Base-by-base conservation (phyloP, 2,888 invertebrate genomes). In the Euplexia lucipara region DNA sequence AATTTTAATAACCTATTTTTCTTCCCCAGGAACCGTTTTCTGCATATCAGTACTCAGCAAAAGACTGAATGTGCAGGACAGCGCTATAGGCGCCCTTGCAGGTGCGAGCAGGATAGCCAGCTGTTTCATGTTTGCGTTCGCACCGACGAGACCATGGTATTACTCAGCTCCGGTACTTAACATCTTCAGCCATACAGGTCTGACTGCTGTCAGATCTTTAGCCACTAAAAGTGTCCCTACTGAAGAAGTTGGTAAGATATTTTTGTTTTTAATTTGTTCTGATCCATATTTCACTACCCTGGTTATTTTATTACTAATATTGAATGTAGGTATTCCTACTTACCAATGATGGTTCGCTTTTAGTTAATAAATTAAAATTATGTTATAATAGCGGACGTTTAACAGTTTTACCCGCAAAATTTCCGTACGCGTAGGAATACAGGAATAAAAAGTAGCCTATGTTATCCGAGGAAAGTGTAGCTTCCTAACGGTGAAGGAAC, bases 171-270 rank as follows among this genome's bases (percentile, higher is more conserved):
- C 95, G 0, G 37, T 95, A 9, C 91, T 96, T 75, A 96, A 96
- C 22, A 91, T 96, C 65, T 95, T 96, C 75, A 96, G 96, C 49
- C 94, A 95, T 18, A 94, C 95, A 1, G 95, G 96, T 0, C 87
- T 96, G 30, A 96, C 96, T n/a, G 96, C 96, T 1, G 91, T 96
- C 58, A 88, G 96, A 54, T 96, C 96, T 1, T 95, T 96, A 44
- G 96, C 95, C 4, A 95, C 96, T 0, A 96, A 96, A 80, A 91
- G 95, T 73, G 96, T 96, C 8, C 92, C 96, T 26, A 85, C 91
- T 3, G 95, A 96, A 73, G 96, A 96, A 93, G 89, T 96, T 72
- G 96, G 96, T 94, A 86, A 89, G 90, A 32, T 32, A 30, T 12
- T 39, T 6, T 39, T n/a, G 4, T 2, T 30, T 30, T 2, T 51